Base-by-base conservation (phyloP, 2,888 invertebrate species). In the Antheraea assamensis region DNA sequence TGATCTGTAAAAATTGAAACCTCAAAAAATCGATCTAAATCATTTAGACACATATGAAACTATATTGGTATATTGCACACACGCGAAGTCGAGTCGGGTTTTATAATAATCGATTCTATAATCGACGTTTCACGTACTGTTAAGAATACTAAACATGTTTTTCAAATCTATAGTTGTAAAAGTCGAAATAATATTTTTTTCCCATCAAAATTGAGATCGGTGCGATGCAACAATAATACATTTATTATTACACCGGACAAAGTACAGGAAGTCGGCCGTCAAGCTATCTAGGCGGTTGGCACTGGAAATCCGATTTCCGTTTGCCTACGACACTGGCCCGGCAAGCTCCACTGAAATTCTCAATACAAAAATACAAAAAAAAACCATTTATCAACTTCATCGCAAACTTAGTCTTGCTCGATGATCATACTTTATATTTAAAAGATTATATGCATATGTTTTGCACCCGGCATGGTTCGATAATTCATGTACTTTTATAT, bases 261-360 rank as follows among this genome's bases (percentile, higher is more conserved):
- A 88, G 81, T 82, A 77, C 77, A 84, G 88, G 87, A 87, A 83
- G 81, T 81, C 76, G 77, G 77, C 76, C 81, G 82, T 76, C 82
- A 80, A 82, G 78, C 80, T 82, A 85, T 83, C 83, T 81, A 74
- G 73, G 76, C 83, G 82, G 82, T 85, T 80, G 83, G 83, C 82
- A 78, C 82, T 85, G 85, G 87, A 90, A 89, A 90, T 84, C 83
- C 83, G 82, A 83, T 84, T 88, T 90, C 88, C 88, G 86, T 76
- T 75, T 77, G 76, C 78, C 78, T 35, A 19, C 35, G 35, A 68
- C 58, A 58, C 58, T 24, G 24, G 21, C 61, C 61, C 27, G 61
- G 27, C 27, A 8, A 5, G 24, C 61, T 27, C 61, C 17, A 61
- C 21, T 61, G 13, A 58, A 24, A 61, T 27, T 13, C 8, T 13